Conservation (phyloP, 2,113 vertebrate species). For the Gavialis gangeticus region DNA sequence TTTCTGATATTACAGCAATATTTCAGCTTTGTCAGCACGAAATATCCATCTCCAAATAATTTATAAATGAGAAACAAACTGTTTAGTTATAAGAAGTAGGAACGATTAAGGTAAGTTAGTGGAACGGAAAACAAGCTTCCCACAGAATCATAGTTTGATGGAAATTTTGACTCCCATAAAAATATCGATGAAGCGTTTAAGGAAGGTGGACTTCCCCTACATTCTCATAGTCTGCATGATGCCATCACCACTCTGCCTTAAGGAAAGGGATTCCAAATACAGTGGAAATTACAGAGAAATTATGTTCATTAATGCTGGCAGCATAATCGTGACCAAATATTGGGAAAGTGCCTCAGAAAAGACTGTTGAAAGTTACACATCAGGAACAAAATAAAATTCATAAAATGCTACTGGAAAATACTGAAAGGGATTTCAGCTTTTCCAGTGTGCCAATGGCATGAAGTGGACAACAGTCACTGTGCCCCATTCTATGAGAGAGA, state of each 20-base stretch:
- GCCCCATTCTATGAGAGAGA: rapidly evolving
- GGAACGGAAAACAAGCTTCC: not conserved
- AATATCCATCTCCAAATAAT: not conserved
- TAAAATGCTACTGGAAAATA: conserved; percentile 16
- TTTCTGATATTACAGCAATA: not conserved
- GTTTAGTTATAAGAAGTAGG: not conserved
- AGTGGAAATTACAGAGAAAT: conserved; percentile 46
- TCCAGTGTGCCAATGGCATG: not conserved
- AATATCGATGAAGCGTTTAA: conserved; percentile 1
- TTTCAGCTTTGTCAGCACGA: not conserved
- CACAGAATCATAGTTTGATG: not conserved
- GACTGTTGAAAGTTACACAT: not conserved
- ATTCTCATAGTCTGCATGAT: not conserved
- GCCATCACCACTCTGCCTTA: conserved; percentile 32
- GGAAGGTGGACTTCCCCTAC: conserved; percentile 25
- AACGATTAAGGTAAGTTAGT: not conserved
- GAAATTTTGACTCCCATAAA: not conserved
- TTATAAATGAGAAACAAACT: not conserved
- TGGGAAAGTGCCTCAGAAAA: not conserved
- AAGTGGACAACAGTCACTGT: not conserved
- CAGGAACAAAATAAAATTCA: not conserved
- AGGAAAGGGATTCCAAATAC: conserved; percentile 39
- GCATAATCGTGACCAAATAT: rapidly evolving
- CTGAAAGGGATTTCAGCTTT: not conserved
- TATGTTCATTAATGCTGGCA: conserved; percentile 26